Evolutionary conservation across 1,140 invertebrate genomes (phyloP).

Genomic region (Elymnias hypermnestra): DNA sequence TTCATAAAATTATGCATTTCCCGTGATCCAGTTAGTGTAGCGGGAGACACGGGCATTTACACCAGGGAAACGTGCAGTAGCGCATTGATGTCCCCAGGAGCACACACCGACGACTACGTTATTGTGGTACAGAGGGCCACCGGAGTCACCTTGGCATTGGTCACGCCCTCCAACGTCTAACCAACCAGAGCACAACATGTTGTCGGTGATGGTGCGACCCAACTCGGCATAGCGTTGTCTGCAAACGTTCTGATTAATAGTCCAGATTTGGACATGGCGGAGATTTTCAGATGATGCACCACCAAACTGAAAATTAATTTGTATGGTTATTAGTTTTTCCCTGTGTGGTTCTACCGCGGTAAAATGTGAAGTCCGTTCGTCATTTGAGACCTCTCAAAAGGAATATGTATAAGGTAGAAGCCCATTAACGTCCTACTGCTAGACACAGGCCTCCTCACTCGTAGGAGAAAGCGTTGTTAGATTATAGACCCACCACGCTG

Average conservation of each 20-base stretch:
- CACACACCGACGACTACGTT: conserved; percentile 71
- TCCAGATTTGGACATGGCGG: conserved; percentile 25
- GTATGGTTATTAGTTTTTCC: too few relatives aligned
- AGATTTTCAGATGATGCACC: conserved; percentile 21
- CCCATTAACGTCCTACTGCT: too few relatives aligned
- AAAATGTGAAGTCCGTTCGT: too few relatives aligned
- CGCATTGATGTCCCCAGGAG: conserved; percentile 76
- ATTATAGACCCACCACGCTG: too few relatives aligned
- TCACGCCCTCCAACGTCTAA: conserved; percentile 40
- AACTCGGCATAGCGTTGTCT: conserved; percentile 11
- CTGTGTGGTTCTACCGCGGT: too few relatives aligned
- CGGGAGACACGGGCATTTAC: conserved; percentile 67
- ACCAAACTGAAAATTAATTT: conserved; percentile 24
- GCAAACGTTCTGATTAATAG: conserved; percentile 20
- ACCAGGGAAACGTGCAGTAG: conserved; percentile 56
- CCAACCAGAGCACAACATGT: conserved; percentile 31
- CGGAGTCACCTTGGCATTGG: conserved; percentile 76
- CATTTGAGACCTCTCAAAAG: too few relatives aligned
- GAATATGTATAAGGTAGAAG: too few relatives aligned
- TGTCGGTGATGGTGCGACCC: conserved; percentile 17
- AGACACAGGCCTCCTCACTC: too few relatives aligned
- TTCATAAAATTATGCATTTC: neutral
- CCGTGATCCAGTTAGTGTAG: conserved; percentile 26
- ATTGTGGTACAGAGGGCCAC: conserved; percentile 78
- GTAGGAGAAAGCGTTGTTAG: too few relatives aligned